Evolutionary conservation across 2,888 invertebrate species (phyloP).

Genomic region (Brachypalpus laphriformis): DNA sequence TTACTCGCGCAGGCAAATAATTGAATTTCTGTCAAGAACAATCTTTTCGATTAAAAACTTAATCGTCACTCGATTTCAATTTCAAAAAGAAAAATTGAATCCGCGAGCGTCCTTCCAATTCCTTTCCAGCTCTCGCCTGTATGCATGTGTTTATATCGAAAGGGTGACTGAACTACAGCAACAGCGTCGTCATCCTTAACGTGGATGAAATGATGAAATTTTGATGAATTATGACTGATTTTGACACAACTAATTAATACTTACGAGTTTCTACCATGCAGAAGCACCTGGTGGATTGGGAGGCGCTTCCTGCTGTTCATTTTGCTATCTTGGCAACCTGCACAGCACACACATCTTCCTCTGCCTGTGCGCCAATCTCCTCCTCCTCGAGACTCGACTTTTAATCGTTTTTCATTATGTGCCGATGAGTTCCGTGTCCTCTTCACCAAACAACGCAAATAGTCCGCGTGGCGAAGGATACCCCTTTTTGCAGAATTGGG

Average conservation of each 20-base stretch:
- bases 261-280: conserved; percentile 8
- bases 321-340: conserved; percentile 43
- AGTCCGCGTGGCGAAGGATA: neutral
- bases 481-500: conserved; percentile 8
- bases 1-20: conserved; percentile 60
- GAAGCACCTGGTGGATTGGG: conserved; percentile 24
- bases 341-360: neutral
- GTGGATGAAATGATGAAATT: conserved; percentile 60
- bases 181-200: neutral
- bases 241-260: conserved; percentile 74
- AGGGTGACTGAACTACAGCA: conserved; percentile 16
- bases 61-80: conserved; percentile 66
- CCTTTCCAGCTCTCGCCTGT: too few relatives aligned
- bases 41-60: conserved; percentile 71
- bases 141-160: too few relatives aligned
- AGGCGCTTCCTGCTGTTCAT: conserved; percentile 41
- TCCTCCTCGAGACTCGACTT: too few relatives aligned
- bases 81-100: conserved; percentile 49
- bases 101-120: neutral
- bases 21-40: conserved; percentile 72
- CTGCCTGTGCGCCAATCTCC: too few relatives aligned
- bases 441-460: conserved; percentile 6
- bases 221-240: conserved; percentile 74
- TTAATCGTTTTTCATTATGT: conserved; percentile 70
- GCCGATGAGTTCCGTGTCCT: conserved; percentile 54